Evolutionary conservation across 37 sponge, comb jelly and placozoan genomes (phyloP).

Genomic region (Beroe ovata): DNA sequence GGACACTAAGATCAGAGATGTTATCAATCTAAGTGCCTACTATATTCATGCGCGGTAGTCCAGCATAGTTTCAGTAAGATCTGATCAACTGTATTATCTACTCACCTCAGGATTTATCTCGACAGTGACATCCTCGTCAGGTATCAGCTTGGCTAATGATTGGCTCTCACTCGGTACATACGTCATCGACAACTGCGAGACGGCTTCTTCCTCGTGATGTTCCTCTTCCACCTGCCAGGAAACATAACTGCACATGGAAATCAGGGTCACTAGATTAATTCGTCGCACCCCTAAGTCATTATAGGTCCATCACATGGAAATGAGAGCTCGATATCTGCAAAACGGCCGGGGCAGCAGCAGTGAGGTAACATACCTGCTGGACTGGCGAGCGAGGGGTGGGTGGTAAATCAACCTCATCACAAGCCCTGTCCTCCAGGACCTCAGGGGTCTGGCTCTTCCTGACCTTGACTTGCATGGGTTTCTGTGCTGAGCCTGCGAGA

Average conservation of each 20-base stretch:
- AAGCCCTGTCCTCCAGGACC: not conserved
- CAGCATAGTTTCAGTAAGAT: too few relatives aligned
- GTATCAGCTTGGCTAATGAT: constrained; percentile 44
- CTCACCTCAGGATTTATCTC: constrained; percentile 30
- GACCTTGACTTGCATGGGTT: constrained; percentile 31
- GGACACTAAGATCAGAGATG: too few relatives aligned
- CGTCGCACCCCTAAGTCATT: too few relatives aligned
- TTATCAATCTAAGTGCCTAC: too few relatives aligned
- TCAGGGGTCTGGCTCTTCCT: not conserved
- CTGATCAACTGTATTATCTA: not conserved
- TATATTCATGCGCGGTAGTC: too few relatives aligned
- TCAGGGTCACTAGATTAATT: not conserved
- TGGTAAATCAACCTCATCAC: constrained; percentile 59
- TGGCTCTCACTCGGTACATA: constrained; percentile 63
- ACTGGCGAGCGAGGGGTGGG: constrained; percentile 15
- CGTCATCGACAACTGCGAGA: constrained; percentile 46
- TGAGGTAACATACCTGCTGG: not conserved
- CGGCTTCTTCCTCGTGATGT: not conserved
- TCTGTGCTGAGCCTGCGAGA: constrained; percentile 22
- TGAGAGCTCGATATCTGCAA: too few relatives aligned
- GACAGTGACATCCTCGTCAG: constrained; percentile 17
- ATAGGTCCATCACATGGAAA: too few relatives aligned
- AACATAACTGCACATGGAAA: too few relatives aligned
- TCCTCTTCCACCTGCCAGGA: not conserved
- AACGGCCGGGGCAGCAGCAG: too few relatives aligned